Conservation (phyloP, 2,888 invertebrate species). For the Yponomeuta malinellus region DNA sequence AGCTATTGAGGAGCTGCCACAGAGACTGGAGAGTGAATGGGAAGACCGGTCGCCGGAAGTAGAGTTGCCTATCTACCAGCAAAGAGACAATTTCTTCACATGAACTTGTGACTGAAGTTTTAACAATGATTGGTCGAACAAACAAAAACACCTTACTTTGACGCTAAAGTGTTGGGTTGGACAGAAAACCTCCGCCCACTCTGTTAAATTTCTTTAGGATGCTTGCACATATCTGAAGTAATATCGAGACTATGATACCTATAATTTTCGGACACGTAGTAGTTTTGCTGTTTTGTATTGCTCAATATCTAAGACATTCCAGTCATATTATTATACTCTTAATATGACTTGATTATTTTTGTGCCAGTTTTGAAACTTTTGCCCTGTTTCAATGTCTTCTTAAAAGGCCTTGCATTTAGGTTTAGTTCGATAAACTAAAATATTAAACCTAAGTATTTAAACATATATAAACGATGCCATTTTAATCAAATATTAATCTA, state of each 20-base stretch:
- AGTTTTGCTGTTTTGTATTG: background rate
- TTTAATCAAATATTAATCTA: constrained; percentile 34
- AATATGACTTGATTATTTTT: background rate
- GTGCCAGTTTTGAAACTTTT: background rate
- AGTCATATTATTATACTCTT: background rate
- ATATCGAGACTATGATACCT: background rate
- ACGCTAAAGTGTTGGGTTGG: background rate
- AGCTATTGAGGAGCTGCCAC: constrained; percentile 84
- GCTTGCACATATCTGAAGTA: background rate
- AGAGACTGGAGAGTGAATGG: constrained; percentile 77
- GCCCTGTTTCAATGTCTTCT: constrained; percentile 30
- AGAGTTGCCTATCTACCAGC: constrained; percentile 89
- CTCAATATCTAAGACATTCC: constrained; percentile 4
- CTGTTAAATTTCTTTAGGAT: background rate
- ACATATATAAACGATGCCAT: constrained; percentile 46
- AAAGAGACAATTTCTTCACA: constrained; percentile 88
- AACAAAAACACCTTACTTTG: background rate
- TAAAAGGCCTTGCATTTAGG: constrained; percentile 52
- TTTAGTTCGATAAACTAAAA: constrained; percentile 28
- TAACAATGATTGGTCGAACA: background rate
- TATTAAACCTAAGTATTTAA: constrained; percentile 19
- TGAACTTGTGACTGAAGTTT: constrained; percentile 34
- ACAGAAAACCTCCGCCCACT: background rate
- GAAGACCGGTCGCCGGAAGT: constrained; percentile 86
- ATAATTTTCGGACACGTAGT: background rate